phyloP scores from a whole-genome alignment of 2,113 vertebrate genomes.

The Lampris incognitus region DNA sequence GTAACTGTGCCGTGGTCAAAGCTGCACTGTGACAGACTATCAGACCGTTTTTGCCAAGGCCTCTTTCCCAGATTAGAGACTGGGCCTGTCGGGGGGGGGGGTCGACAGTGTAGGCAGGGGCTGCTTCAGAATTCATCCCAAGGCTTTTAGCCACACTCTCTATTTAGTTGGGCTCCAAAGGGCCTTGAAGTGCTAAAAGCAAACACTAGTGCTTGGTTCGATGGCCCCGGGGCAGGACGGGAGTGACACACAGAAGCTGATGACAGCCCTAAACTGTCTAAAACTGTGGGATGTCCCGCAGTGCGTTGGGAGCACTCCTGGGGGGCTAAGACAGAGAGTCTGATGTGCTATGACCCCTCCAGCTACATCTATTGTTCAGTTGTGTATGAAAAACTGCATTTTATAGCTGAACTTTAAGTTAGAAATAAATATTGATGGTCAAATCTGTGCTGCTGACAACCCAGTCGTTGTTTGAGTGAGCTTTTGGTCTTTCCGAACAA shows the following conservation, averaged over 20 bases:
- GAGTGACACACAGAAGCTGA: slow-evolving; percentile 50
- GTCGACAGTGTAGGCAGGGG: slow-evolving; percentile 43
- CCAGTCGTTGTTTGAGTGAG: neutral
- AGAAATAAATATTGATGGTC: neutral
- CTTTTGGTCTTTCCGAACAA: neutral
- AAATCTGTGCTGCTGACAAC: too few species aligned
- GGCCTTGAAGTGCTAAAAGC: slow-evolving; percentile 68
- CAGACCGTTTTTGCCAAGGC: slow-evolving; percentile 45
- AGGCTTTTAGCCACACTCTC: slow-evolving; percentile 45
- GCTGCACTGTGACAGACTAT: slow-evolving; percentile 45
- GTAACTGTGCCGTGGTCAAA: slow-evolving; percentile 33
- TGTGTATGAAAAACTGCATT: slow-evolving; percentile 47
- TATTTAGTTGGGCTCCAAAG: slow-evolving; percentile 34
- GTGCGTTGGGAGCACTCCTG: slow-evolving; percentile 30
- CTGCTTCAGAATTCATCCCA: slow-evolving; percentile 56
- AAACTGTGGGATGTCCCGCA: slow-evolving; percentile 39
- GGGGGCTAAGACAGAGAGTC: slow-evolving; percentile 39
- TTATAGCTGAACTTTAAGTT: slow-evolving; percentile 13
- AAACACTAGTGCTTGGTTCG: slow-evolving; percentile 28
- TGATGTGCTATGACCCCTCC: slow-evolving; percentile 43
- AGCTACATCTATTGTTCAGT: slow-evolving; percentile 48
- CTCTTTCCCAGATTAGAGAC: slow-evolving; percentile 21
- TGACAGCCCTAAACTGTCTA: slow-evolving; percentile 51
- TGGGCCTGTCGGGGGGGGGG: slow-evolving; percentile 38
- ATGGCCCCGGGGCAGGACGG: slow-evolving; percentile 37